Evolutionary conservation across 1,140 invertebrate genomes (phyloP).

Genomic region (Diorhabda elongata): DNA sequence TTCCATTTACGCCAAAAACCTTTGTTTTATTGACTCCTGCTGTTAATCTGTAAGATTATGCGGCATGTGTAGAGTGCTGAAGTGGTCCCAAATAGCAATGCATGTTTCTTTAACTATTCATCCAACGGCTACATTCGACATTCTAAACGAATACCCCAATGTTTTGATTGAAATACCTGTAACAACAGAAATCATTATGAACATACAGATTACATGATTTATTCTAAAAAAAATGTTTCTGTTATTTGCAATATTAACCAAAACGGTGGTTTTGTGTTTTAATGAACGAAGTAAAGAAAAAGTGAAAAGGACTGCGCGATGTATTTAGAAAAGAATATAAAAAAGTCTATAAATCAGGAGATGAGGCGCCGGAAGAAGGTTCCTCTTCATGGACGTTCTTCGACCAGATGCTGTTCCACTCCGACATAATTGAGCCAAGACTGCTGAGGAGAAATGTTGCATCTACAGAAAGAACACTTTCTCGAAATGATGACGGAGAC

Average conservation of each 20-base stretch:
- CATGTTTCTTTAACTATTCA: conserved; percentile 3
- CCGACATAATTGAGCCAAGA: not conserved
- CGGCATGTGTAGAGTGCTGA: not conserved
- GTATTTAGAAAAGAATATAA: not conserved
- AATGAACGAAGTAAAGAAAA: not conserved
- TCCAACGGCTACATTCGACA: not conserved
- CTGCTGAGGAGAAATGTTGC: not conserved
- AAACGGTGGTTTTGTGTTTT: not conserved
- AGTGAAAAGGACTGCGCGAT: not conserved
- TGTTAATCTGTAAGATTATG: not conserved
- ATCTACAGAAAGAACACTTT: not conserved
- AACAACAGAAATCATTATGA: not conserved
- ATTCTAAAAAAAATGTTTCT: not conserved
- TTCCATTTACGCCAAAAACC: conserved; percentile 4
- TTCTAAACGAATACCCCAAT: conserved; percentile 11
- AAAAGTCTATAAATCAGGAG: not conserved
- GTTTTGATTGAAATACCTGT: not conserved
- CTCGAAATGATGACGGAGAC: not conserved
- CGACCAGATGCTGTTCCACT: not conserved
- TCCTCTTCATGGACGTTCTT: not conserved
- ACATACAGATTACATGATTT: not conserved
- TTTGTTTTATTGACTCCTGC: not conserved
- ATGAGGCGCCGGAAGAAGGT: not conserved
- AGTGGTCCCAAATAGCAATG: not conserved
- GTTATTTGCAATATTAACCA: not conserved